These are phyloP conservation scores for Monodelphis domestica DNA, from an alignment of 2,797 vertebrate species.

Conservation along the genomic window DNA sequence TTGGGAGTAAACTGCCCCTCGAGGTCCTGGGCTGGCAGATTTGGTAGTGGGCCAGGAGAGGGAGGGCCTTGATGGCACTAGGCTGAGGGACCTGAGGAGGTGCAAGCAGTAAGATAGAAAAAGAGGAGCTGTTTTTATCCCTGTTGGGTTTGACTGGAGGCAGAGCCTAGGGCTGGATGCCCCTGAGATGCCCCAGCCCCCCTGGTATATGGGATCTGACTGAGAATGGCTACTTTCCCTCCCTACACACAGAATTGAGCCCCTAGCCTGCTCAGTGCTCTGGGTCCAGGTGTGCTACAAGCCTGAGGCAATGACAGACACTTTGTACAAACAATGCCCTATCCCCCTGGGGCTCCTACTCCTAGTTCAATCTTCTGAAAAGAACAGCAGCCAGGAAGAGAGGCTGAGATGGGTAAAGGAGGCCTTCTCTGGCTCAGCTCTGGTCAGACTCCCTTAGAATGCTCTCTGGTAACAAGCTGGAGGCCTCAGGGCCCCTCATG, in stretches of 20 bases:
- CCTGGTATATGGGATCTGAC: conserved; percentile 65
- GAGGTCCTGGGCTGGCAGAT: background rate
- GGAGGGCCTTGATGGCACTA: background rate
- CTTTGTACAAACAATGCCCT: conserved; percentile 48
- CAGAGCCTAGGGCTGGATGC: conserved; percentile 46
- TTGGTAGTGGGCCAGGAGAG: background rate
- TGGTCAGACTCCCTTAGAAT: background rate
- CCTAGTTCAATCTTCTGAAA: conserved; percentile 39
- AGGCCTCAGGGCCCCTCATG: background rate
- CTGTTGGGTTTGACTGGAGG: conserved; percentile 39
- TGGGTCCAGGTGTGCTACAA: conserved; percentile 29
- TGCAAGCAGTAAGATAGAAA: background rate
- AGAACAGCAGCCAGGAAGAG: background rate
- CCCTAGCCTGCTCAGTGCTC: conserved; percentile 5
- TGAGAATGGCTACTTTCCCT: background rate
- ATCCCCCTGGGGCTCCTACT: conserved; percentile 30
- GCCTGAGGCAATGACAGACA: conserved; percentile 58
- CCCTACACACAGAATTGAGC: background rate
- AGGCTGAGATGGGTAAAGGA: background rate
- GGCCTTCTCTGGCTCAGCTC: background rate
- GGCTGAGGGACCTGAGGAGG: background rate
- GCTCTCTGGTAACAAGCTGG: background rate
- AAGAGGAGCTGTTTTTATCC: background rate
- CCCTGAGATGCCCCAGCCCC: background rate
- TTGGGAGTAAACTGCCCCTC: background rate